Evolutionary conservation across 2,888 invertebrate genomes (phyloP).

Genomic region (Coelopa pilipes): DNA sequence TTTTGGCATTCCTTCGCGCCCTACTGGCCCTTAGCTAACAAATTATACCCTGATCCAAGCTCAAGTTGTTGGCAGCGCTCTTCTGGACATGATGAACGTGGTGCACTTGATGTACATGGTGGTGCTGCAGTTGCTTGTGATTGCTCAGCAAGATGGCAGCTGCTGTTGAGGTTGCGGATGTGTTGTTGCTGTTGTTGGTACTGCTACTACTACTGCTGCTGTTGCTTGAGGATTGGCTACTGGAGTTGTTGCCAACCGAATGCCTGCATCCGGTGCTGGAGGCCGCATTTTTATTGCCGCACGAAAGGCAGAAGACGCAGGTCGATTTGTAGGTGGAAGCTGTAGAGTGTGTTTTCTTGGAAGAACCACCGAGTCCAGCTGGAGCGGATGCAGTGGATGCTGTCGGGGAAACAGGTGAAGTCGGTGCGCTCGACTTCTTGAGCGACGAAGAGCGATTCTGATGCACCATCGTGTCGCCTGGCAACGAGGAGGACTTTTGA

Average conservation of each 20-base stretch:
- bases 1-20: conserved; percentile 66
- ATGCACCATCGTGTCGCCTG: conserved; percentile 11
- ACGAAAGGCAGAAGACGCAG: conserved; percentile 51
- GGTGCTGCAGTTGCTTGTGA: conserved; percentile 38
- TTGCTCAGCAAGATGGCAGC: conserved; percentile 39
- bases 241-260: conserved; percentile 47
- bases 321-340: conserved; percentile 41
- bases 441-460: conserved; percentile 14
- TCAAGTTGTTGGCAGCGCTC: conserved; percentile 63
- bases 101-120: conserved; percentile 51
- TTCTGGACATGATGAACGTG: conserved; percentile 57
- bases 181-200: conserved; percentile 39
- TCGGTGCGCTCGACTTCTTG: conserved; percentile 20
- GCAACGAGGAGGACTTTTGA: conserved; percentile 4
- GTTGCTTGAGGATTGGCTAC: conserved; percentile 40
- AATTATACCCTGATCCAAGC: conserved; percentile 67
- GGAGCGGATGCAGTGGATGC: conserved; percentile 27
- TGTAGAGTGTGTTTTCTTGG: too few species aligned
- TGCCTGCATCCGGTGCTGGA: conserved; percentile 52
- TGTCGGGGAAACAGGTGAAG: background rate
- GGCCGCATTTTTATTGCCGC: conserved; percentile 35
- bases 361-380: conserved; percentile 36
- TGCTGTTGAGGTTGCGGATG: conserved; percentile 26
- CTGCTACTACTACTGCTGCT: conserved; percentile 40
- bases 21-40: conserved; percentile 67